phyloP scores from a whole-genome alignment of 2,797 vertebrate genomes.

The Liasis olivaceus region DNA sequence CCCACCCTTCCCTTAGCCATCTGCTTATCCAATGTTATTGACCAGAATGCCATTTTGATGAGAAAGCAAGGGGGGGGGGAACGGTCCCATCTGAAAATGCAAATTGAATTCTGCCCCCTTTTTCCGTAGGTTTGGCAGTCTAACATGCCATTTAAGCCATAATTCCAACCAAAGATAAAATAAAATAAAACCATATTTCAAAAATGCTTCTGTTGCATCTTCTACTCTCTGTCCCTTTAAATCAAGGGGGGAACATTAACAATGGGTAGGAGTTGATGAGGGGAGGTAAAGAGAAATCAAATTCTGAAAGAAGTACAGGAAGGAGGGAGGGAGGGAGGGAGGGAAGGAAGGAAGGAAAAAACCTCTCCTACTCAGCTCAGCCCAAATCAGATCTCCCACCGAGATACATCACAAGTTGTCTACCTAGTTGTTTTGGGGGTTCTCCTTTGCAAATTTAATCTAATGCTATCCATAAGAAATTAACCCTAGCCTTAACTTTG shows the following conservation, averaged over 20 bases:
- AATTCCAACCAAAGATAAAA: neutral
- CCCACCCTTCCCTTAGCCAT: neutral
- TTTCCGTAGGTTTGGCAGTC: neutral
- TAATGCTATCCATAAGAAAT: neutral
- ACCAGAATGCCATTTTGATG: conserved; percentile 11
- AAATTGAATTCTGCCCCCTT: neutral
- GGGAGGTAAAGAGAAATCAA: neutral
- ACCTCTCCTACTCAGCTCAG: neutral
- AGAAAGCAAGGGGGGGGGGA: neutral
- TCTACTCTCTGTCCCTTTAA: neutral
- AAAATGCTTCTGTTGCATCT: neutral
- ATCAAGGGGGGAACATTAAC: neutral
- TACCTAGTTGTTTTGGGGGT: neutral
- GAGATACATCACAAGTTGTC: neutral
- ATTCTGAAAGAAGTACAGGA: neutral
- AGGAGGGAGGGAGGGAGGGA: neutral
- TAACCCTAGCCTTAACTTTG: neutral
- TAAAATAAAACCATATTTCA: neutral
- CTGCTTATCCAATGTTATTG: conserved; percentile 3
- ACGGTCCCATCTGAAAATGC: neutral
- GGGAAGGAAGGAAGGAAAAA: neutral
- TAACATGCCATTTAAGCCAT: neutral
- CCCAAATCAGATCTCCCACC: neutral
- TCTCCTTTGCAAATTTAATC: neutral
- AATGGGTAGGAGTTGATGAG: neutral